Evolutionary conservation across 2,797 vertebrate species (phyloP), one percentile per base, ranked within the genome.

Genomic region (Rhinophrynus dorsalis): DNA sequence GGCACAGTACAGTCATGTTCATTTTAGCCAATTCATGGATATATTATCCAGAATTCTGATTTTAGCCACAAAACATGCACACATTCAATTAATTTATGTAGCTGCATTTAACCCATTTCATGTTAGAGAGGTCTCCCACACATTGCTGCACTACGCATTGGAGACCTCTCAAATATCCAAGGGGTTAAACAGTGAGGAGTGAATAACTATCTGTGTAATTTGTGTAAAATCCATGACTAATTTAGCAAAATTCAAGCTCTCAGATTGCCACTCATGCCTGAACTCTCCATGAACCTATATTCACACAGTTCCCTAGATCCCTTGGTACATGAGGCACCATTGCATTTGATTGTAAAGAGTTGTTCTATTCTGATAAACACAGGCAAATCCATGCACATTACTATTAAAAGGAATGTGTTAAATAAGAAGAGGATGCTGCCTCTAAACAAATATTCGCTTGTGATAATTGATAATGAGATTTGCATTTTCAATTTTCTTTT

Each of bases 191-290:
- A 42, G 55, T 42, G 42, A 64, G 32, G 26, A 26, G 24, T 30
- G 58, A 40, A 51, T 51, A 59, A 38, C 54, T 10, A 29, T 26
- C 29, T 17, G 38, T 40, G 21, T n/a, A 58, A 21, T 21, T 58
- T 24, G 32, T 20, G 60, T 33, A 62, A 60, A 69, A 54, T 23
- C 54, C 55, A 23, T 32, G 29, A 29, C 37, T 61, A 45, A 70
- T 70, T 70, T 47, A 30, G 8, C 45, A 26, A 37, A 61, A 70
- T 62, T 55, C 30, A 21, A 35, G 32, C 47, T 23, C 11, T 24
- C 15, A 38, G 60, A 68, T 45, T 42, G 24, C 26, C 21, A 33
- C 50, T 62, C 21, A 27, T 24, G 32, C 26, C 26, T 55, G 50
- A 70, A 38, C 67, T 47, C 33, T 21, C 6, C 29, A 37, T 23